Conservation (phyloP, 1,140 invertebrate species). For the Cotesia vestalis region DNA sequence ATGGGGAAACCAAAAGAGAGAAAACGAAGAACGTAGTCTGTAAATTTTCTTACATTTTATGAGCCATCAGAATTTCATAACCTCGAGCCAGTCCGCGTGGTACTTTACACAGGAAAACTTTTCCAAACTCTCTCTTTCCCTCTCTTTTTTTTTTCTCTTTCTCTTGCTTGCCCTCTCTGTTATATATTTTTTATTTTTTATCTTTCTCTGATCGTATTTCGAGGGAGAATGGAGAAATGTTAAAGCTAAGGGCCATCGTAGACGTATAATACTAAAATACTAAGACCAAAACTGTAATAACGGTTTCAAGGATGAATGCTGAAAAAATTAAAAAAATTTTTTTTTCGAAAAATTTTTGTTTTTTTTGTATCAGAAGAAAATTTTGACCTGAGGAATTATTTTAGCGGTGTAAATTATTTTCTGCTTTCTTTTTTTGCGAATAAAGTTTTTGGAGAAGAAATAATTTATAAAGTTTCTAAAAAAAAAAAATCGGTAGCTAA, state of each 20-base stretch:
- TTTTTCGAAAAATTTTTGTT: too few relatives aligned
- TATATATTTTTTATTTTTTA: slow-evolving; percentile 38
- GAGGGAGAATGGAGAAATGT: slow-evolving; percentile 28
- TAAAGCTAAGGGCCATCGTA: slow-evolving; percentile 37
- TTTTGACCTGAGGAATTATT: background rate
- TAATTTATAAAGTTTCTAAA: too few relatives aligned
- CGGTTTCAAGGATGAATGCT: slow-evolving; percentile 37
- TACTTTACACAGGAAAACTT: slow-evolving; percentile 67
- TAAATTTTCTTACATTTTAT: slow-evolving; percentile 69
- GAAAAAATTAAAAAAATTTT: slow-evolving; percentile 23
- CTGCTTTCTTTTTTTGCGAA: too few relatives aligned
- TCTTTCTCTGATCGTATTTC: slow-evolving; percentile 40
- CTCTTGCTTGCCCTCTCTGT: slow-evolving; percentile 43
- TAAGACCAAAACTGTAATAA: slow-evolving; percentile 40
- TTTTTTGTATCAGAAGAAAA: too few relatives aligned
- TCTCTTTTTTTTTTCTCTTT: slow-evolving; percentile 38
- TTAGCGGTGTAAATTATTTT: too few relatives aligned
- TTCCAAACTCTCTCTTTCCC: slow-evolving; percentile 45
- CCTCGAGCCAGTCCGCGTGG: slow-evolving; percentile 67
- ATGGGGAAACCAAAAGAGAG: slow-evolving; percentile 40
- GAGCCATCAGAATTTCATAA: slow-evolving; percentile 69
- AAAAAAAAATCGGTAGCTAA: background rate
- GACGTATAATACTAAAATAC: slow-evolving; percentile 39
- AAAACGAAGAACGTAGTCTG: slow-evolving; percentile 50
- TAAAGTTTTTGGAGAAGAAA: too few relatives aligned